Evolutionary conservation across 2,888 invertebrate species (phyloP).

Genomic region (Megastigmus dorsalis): DNA sequence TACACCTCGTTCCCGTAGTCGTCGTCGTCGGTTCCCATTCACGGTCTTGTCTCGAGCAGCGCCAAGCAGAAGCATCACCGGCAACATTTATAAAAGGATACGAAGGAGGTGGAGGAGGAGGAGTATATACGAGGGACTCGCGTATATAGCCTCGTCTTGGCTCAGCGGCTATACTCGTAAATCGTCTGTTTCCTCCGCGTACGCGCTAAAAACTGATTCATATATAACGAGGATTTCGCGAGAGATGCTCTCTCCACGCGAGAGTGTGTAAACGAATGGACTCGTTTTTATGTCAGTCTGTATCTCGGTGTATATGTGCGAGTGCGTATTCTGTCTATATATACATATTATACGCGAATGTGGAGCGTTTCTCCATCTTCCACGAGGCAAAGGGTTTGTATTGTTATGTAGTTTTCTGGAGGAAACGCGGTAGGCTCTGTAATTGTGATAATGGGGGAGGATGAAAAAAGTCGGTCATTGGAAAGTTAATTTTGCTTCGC

Average conservation of each 20-base stretch:
- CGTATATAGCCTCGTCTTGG: neutral
- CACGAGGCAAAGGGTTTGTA: neutral
- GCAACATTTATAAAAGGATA: neutral
- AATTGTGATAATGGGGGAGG: conserved; percentile 27
- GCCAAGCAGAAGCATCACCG: neutral
- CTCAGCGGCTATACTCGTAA: conserved; percentile 41
- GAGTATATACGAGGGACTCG: neutral
- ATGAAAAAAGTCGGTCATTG: conserved; percentile 17
- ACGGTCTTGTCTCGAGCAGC: conserved; percentile 17
- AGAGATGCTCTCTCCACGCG: neutral
- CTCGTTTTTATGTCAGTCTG: conserved; percentile 5
- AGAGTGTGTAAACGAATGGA: conserved; percentile 1
- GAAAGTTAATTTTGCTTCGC: conserved; percentile 11
- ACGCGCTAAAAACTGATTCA: conserved; percentile 47
- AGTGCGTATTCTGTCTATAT: too few species aligned
- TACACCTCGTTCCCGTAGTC: neutral
- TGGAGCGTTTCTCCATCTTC: neutral
- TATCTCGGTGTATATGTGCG: too few species aligned
- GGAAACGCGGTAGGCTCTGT: conserved; percentile 14
- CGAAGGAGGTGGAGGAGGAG: neutral
- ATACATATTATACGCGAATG: too few species aligned
- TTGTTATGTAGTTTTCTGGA: conserved; percentile 35
- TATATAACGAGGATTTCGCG: conserved; percentile 41
- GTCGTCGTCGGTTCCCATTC: conserved; percentile 49
- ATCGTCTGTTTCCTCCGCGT: conserved; percentile 42